Evolutionary conservation across 2,797 vertebrate genomes (phyloP).

Genomic region (Alectoris magna): DNA sequence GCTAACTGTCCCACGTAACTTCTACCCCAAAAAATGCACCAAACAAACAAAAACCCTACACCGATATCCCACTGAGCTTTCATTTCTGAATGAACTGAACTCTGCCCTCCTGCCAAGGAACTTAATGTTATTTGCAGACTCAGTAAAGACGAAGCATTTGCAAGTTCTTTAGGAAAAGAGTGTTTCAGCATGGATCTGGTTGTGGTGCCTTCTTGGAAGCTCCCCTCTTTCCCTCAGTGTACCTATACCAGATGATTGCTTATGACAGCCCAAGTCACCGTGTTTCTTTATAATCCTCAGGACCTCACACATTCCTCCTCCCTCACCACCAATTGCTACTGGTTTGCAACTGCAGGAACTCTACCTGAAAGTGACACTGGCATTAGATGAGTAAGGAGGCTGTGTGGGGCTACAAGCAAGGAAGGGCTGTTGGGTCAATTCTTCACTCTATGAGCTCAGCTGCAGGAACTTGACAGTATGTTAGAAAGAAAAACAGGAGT

Average conservation of each 20-base stretch:
- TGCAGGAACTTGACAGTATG: background rate
- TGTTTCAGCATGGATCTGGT: background rate
- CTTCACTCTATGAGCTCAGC: background rate
- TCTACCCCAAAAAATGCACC: background rate
- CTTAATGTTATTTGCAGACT: background rate
- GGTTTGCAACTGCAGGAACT: background rate
- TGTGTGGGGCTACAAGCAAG: background rate
- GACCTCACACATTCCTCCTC: background rate
- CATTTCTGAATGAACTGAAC: background rate
- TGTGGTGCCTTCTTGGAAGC: background rate
- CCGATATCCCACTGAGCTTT: background rate
- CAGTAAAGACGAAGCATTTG: background rate
- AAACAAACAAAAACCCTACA: background rate
- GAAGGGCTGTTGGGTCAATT: background rate
- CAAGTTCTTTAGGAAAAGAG: background rate
- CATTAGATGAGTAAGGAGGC: background rate
- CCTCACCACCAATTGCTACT: background rate
- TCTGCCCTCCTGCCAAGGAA: background rate
- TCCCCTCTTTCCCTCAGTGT: background rate
- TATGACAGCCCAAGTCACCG: background rate
- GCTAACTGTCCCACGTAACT: background rate
- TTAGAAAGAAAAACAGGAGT: background rate
- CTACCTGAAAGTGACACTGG: background rate
- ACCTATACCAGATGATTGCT: background rate
- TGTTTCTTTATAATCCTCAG: background rate